Percentiles rank a stretch among this genome's conserved stretches.
These are phyloP conservation scores for Argentina silus DNA, from an alignment of 2,797 vertebrate species.

Conservation along the genomic window DNA sequence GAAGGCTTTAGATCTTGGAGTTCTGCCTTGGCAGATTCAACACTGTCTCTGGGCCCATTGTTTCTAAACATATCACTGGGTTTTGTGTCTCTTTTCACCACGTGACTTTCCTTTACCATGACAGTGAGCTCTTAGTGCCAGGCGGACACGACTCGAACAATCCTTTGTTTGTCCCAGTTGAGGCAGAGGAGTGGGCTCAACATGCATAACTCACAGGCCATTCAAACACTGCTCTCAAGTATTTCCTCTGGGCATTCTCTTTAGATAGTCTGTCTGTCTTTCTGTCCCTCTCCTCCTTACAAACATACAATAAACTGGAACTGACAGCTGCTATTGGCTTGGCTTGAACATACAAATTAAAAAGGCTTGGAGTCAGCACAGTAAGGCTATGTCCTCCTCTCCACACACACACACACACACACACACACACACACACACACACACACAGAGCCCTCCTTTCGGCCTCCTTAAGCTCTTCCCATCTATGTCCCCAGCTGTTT, in stretches of 20 bases:
- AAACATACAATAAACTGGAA: not conserved
- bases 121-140: slow-evolving; percentile 55
- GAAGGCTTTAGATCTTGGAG: slow-evolving; percentile 8
- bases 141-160: slow-evolving; percentile 53
- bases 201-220: slow-evolving; percentile 31
- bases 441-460: not conserved
- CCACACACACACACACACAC: not conserved
- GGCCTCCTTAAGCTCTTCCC: not conserved
- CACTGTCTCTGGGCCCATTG: slow-evolving; percentile 31
- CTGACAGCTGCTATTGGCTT: not conserved
- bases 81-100: slow-evolving; percentile 46
- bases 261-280: not conserved
- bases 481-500: slow-evolving; percentile 1
- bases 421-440: not conserved
- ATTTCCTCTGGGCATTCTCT: slow-evolving; percentile 29
- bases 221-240: slow-evolving; percentile 7
- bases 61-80: slow-evolving; percentile 51
- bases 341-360: not conserved
- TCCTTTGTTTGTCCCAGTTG: slow-evolving; percentile 49
- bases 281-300: slow-evolving; percentile 11
- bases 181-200: slow-evolving; percentile 55
- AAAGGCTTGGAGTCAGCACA: not conserved
- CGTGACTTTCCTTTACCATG: slow-evolving; percentile 41
- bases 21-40: slow-evolving; percentile 4
- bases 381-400: not conserved